Base-by-base conservation (phyloP, 35 echinoderm and acorn worm genomes). In the Anneissia japonica region DNA sequence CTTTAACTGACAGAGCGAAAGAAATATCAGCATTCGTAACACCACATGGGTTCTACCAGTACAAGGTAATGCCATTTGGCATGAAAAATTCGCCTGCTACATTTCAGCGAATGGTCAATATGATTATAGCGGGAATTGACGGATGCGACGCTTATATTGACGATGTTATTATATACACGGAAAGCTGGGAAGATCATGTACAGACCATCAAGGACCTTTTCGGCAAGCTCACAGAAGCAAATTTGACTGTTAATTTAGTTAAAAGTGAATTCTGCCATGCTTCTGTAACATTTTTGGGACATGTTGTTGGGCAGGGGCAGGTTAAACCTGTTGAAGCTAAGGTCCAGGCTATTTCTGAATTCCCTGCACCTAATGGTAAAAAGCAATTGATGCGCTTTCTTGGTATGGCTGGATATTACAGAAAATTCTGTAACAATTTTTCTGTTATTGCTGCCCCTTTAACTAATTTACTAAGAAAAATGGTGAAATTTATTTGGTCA, bases 351-450 rank as follows among this genome's bases (percentile, higher is more conserved):
- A 93, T 90, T 84, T 16, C 73, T 31, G 72, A 84, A 3, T 93
- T 93, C 34, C 87, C 88, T 0, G 30, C 19, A 19, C 87, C 87
- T n/a, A 85, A 4, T 0, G 90, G n/a, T 34, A 90, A 90, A 45
- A 72, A 46, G 76, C 82, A 89, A 82, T 34, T 93, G 13, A 56
- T 90, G 39, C 74, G 88, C 21, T 94, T 93, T 81, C 77, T 93
- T 31, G 92, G 92, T 35, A 93, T 93, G 91, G 31, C 85, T 29
- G 87, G 87, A 5, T 93, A 74, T 39, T 93, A 93, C 51, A 88
- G 87, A n/a, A 90, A 76, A 30, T 76, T 76, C 74, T 76, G 74
- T 76, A 32, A n/a, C n/a, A n/a, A n/a, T n/a, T n/a, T n/a, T n/a
- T n/a, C n/a, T n/a, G n/a, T n/a, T n/a, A n/a, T n/a, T n/a, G n/a